A percentile compares a stretch with the other conserved stretches of the same genome.
Evolutionary conservation across 92 coral and sea anemone species (phyloP).

Genomic region (Plumapathes pennacea): DNA sequence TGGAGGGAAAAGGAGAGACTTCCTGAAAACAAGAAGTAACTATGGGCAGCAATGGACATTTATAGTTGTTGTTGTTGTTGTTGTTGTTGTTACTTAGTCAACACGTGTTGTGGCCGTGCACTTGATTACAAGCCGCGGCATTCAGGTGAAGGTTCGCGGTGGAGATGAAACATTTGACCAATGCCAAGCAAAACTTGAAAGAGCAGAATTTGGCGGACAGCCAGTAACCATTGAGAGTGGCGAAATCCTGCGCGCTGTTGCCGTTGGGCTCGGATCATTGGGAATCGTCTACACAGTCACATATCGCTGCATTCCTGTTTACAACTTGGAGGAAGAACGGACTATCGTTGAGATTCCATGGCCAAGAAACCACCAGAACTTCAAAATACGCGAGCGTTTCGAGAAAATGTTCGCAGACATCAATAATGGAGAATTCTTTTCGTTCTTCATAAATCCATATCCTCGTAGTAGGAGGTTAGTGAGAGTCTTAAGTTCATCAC

Average conservation of each 20-base stretch:
- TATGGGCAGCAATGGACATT: too few species aligned
- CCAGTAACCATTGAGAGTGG: conserved; percentile 56
- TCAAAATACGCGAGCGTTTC: conserved; percentile 27
- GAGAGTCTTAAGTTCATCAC: too few species aligned
- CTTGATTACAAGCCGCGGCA: conserved; percentile 53
- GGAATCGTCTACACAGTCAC: conserved; percentile 68
- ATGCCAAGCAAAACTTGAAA: conserved; percentile 37
- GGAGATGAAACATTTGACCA: conserved; percentile 64
- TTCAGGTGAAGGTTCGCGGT: conserved; percentile 53
- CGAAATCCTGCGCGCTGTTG: conserved; percentile 55
- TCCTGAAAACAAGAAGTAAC: too few species aligned
- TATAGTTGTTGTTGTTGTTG: too few species aligned
- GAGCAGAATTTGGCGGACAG: conserved; percentile 42
- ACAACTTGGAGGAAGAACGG: conserved; percentile 64
- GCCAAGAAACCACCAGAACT: conserved; percentile 37
- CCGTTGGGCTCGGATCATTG: conserved; percentile 65
- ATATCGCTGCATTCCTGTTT: conserved; percentile 69
- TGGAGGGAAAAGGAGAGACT: too few species aligned
- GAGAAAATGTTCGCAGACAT: conserved; percentile 16
- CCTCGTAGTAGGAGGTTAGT: conserved; percentile 49
- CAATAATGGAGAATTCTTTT: conserved; percentile 58
- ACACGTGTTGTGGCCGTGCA: conserved; percentile 67
- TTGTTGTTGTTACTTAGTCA: conserved; percentile 23
- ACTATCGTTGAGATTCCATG: conserved; percentile 42
- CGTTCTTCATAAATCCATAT: conserved; percentile 70